Base-by-base conservation (phyloP, 1,140 invertebrate genomes). In the Lepidurus couesii region DNA sequence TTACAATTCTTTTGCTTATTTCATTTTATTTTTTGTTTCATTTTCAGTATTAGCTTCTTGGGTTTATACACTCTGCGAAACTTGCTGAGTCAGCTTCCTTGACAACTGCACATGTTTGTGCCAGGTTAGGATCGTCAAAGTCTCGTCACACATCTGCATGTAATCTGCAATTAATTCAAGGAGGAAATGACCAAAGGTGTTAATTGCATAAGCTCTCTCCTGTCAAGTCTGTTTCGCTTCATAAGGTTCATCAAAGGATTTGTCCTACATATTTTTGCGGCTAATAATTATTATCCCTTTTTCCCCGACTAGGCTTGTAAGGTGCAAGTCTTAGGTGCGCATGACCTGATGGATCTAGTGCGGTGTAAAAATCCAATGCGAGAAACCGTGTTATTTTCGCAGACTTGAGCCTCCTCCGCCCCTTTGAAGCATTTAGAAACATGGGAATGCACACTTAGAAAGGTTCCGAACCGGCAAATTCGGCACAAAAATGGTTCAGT, bases 151-250 rank as follows among this genome's bases (percentile, higher is more conserved):
- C 53, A 65, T 21, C 53, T 65, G 53, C 21, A 65, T 21, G 13
- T 65, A 65, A 65, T 65, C 53, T 16, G 53, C n/a, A 65, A 65
- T 65, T 65, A 65, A 65, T 65, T 65, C 53, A 65, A 65, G 53
- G 21, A 65, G 53, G 53, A 65, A 65, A 65, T 65, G 53, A 65
- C 53, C 53, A 9, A 65, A 65, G 21, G 53, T 65, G 53, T 65
- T 65, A 65, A 65, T 65, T 65, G 53, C 53, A 65, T 21, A 65
- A 65, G 9, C 53, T 65, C 53, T 16, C 13, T 65, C 53, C 53
- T 65, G 53, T 65, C 53, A 65, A 16, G 53, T 65, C 16, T 65
- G 53, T 65, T 65, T 65, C 53, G 53, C 8, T 16, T 65, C 53
- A 21, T 65, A n/a, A 65, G 16, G 13, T 21, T 65, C 53, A 7